Evolutionary conservation across 2,113 vertebrate species (phyloP).

Genomic region (Engraulis encrasicolus): DNA sequence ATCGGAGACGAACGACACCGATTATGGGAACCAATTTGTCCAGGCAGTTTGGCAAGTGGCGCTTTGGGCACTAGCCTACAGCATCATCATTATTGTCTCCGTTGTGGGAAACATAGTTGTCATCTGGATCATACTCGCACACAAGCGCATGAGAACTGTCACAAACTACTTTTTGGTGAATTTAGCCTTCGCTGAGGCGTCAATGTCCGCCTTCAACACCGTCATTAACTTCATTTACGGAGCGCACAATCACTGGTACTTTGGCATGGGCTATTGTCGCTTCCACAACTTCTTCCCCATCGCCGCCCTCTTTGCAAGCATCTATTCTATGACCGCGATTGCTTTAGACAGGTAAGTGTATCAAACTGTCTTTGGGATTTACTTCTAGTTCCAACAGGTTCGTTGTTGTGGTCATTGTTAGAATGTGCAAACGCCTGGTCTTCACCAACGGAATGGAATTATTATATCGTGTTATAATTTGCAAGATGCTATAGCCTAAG

Average conservation of each 20-base stretch:
- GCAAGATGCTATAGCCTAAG: neutral
- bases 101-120: conserved; percentile 92
- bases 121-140: conserved; percentile 96
- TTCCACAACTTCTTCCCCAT: conserved; percentile 99
- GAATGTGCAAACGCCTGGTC: neutral
- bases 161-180: conserved; percentile 98
- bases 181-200: conserved; percentile 92
- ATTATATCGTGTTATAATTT: too few relatives aligned
- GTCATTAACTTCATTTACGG: conserved; percentile 96
- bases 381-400: neutral
- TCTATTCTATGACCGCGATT: conserved; percentile 97
- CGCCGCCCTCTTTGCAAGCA: conserved; percentile 93
- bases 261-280: conserved; percentile 89
- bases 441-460: too few relatives aligned
- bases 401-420: neutral
- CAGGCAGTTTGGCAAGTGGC: conserved; percentile 92
- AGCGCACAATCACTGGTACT: conserved; percentile 96
- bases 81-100: conserved; percentile 86
- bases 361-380: neutral
- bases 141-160: conserved; percentile 96
- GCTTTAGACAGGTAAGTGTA: conserved; percentile 89
- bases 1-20: conserved; percentile 59
- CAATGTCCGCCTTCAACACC: conserved; percentile 96
- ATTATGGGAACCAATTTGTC: conserved; percentile 83
- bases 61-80: conserved; percentile 91